These are phyloP conservation scores for Dromaius novaehollandiae DNA, from an alignment of 2,113 vertebrate species.

Conservation along the genomic window DNA sequence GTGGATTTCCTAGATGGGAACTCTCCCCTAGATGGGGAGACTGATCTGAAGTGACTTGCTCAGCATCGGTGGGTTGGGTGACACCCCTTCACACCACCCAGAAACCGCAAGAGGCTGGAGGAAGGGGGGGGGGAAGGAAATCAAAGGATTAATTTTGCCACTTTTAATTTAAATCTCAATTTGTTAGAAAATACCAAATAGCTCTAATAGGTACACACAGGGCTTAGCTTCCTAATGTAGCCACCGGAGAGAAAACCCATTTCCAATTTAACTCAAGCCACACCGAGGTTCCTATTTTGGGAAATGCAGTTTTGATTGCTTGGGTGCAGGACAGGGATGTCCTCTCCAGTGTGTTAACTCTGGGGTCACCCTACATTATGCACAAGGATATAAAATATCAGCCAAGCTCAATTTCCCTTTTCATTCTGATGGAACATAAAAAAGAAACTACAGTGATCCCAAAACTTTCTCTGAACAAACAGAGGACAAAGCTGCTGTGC, in stretches of 20 bases:
- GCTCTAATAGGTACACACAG: not conserved
- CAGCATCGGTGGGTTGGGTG: not conserved
- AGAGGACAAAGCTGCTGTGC: not conserved
- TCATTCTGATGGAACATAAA: not conserved
- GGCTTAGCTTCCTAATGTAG: not conserved
- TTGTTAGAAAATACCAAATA: not conserved
- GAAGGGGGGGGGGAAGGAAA: not conserved
- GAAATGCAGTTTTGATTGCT: not conserved
- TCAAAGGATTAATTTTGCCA: not conserved
- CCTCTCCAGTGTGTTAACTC: not conserved
- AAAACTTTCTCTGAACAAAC: not conserved
- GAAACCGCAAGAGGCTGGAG: not conserved
- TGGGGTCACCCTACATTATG: not conserved
- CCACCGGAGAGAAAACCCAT: not conserved
- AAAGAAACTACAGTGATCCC: conserved; percentile 19
- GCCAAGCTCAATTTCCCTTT: not conserved
- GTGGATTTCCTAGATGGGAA: not conserved
- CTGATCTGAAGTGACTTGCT: not conserved
- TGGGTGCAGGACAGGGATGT: not conserved
- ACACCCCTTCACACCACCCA: not conserved
- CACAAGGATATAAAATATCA: not conserved
- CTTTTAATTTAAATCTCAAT: not conserved
- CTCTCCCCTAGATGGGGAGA: not conserved
- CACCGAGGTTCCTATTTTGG: not conserved
- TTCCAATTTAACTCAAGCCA: not conserved